Percentiles rank a stretch among this genome's conserved stretches.
Evolutionary conservation across 2,113 vertebrate species (phyloP).

Genomic region (Lontra canadensis): DNA sequence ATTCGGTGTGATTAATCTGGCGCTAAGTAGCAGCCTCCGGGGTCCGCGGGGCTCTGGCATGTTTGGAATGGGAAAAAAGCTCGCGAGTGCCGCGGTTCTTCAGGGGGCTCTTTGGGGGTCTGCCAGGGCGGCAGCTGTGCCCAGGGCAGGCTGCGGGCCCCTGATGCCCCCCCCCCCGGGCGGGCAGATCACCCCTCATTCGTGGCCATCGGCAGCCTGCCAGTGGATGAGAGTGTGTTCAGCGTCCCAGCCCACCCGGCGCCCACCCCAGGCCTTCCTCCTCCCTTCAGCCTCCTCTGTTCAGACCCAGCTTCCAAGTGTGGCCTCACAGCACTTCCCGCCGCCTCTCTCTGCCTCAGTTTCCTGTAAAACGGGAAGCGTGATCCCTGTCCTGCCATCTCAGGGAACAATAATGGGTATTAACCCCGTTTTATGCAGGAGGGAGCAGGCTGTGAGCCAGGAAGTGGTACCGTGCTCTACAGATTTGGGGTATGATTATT

Average conservation of each 20-base stretch:
- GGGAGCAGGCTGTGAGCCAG: not conserved
- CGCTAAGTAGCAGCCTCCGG: slow-evolving; percentile 89
- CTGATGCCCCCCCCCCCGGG: not conserved
- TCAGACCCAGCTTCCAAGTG: not conserved
- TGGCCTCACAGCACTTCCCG: not conserved
- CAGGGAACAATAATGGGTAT: not conserved
- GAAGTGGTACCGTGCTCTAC: no score
- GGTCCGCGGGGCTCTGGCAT: slow-evolving; percentile 86
- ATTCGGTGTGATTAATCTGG: slow-evolving; percentile 91
- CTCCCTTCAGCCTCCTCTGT: not conserved
- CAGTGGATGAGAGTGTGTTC: not conserved
- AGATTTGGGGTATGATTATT: not conserved
- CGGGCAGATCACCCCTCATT: slow-evolving; percentile 13
- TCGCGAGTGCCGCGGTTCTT: slow-evolving; percentile 55
- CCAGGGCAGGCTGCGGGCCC: slow-evolving; percentile 36
- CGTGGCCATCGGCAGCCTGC: not conserved
- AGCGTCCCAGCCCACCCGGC: not conserved
- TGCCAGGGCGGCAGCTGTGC: slow-evolving; percentile 73
- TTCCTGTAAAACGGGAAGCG: not conserved
- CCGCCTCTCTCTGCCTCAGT: not conserved
- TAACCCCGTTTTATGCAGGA: not conserved
- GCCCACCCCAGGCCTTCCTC: not conserved
- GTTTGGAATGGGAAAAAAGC: slow-evolving; percentile 86
- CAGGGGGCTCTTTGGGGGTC: slow-evolving; percentile 68
- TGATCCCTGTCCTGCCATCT: not conserved